Evolutionary conservation across 1,140 invertebrate species (phyloP).

Genomic region (Centruroides sculpturatus): DNA sequence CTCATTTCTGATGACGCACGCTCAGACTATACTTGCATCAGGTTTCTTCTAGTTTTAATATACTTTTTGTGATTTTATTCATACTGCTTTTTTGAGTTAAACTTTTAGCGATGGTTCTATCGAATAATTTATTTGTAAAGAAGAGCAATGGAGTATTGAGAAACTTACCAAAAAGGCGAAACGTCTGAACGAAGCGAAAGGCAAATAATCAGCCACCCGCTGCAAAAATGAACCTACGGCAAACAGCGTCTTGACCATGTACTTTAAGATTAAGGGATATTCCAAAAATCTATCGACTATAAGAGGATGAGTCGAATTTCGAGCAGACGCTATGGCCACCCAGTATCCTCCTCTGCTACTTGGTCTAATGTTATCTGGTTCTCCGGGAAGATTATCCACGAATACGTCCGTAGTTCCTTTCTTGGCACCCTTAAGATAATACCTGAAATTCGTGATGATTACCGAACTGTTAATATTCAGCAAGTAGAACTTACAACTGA

Average conservation of each 20-base stretch:
- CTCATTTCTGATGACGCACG: no score
- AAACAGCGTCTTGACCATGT: conserved; percentile 21
- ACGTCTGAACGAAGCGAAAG: conserved; percentile 1
- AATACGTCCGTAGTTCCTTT: conserved; percentile 11
- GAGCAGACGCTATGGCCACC: conserved; percentile 38
- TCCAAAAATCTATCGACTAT: conserved; percentile 23
- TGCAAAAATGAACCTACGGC: conserved; percentile 14
- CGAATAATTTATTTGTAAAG: no score
- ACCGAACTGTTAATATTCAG: no score
- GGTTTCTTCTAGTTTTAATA: no score
- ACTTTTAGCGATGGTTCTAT: no score
- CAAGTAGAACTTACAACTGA: no score
- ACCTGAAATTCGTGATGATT: background rate
- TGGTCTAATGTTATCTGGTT: conserved; percentile 57
- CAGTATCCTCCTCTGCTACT: conserved; percentile 50
- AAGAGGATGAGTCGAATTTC: conserved; percentile 21
- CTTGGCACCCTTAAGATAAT: conserved; percentile 2
- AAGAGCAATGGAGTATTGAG: conserved; percentile 3
- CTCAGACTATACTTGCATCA: no score
- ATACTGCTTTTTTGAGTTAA: no score
- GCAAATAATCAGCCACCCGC: conserved; percentile 8
- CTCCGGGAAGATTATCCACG: conserved; percentile 44
- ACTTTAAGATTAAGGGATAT: conserved; percentile 26
- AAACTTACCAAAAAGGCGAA: conserved; percentile 35
- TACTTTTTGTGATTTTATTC: no score